Evolutionary conservation across 2,888 invertebrate species (phyloP).

Genomic region (Euzetes globulus): DNA sequence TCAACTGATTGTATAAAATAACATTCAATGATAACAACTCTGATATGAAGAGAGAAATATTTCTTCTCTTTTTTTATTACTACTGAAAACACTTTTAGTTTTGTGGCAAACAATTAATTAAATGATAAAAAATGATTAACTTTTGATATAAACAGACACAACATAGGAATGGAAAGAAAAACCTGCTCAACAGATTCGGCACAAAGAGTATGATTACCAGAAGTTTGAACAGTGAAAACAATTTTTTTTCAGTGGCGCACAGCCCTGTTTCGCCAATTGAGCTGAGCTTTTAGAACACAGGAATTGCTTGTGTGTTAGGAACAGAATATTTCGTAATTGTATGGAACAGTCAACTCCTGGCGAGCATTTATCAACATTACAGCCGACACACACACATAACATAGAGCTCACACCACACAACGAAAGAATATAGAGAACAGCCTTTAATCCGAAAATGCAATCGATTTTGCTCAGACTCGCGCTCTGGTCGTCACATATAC

Average conservation of each 20-base stretch:
- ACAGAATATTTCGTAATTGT: conserved; percentile 14
- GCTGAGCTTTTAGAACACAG: conserved; percentile 15
- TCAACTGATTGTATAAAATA: too few species aligned
- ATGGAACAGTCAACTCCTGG: background rate
- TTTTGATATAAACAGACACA: background rate
- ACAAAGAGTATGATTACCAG: background rate
- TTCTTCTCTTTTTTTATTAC: background rate
- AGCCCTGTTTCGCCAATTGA: background rate
- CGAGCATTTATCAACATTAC: conserved; percentile 17
- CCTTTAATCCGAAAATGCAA: background rate
- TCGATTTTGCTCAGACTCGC: conserved; percentile 6
- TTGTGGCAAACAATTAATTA: background rate
- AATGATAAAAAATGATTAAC: background rate
- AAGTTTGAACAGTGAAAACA: background rate
- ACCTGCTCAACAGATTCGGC: background rate
- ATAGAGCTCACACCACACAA: too few species aligned
- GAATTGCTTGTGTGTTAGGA: background rate
- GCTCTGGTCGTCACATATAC: background rate
- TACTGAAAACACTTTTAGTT: background rate
- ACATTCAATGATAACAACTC: background rate
- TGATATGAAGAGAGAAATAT: too few species aligned
- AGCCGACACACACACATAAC: too few species aligned
- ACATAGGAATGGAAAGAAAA: background rate
- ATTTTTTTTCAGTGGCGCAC: background rate
- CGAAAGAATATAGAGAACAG: too few species aligned